A percentile compares a stretch with the other conserved stretches of the same genome.
Conservation (phyloP, 2,113 vertebrate genomes). For the Odobenus rosmarus region DNA sequence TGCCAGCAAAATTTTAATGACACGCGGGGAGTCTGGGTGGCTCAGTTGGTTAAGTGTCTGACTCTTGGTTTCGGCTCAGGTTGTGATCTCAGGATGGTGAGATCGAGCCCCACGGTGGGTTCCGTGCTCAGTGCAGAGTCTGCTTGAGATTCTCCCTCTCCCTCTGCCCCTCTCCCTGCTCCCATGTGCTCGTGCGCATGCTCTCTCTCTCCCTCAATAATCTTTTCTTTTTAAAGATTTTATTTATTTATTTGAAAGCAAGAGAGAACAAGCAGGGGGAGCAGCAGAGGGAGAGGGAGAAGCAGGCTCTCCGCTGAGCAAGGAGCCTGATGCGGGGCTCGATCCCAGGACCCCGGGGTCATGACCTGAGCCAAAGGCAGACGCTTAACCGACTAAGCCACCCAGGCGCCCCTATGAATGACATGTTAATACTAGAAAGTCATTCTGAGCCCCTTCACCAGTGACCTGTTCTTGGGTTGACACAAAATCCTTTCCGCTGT, state of each 20-base stretch:
- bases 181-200: background rate
- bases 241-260: background rate
- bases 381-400: background rate
- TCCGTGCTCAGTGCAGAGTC: background rate
- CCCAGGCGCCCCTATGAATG: background rate
- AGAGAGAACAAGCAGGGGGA: background rate
- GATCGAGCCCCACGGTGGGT: background rate
- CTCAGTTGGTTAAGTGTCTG: background rate
- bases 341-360: background rate
- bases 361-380: background rate
- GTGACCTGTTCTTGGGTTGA: background rate
- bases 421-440: background rate
- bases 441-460: background rate
- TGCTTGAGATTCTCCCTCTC: background rate
- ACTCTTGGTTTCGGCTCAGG: background rate
- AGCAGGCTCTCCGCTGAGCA: background rate
- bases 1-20: background rate
- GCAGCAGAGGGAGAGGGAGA: background rate
- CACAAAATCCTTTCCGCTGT: background rate
- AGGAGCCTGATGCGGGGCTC: background rate
- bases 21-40: accelerated
- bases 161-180: background rate
- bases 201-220: background rate
- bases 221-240: background rate
- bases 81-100: background rate